Conservation (phyloP, 2,797 vertebrate genomes). For the Enteromius trimaculatus region DNA sequence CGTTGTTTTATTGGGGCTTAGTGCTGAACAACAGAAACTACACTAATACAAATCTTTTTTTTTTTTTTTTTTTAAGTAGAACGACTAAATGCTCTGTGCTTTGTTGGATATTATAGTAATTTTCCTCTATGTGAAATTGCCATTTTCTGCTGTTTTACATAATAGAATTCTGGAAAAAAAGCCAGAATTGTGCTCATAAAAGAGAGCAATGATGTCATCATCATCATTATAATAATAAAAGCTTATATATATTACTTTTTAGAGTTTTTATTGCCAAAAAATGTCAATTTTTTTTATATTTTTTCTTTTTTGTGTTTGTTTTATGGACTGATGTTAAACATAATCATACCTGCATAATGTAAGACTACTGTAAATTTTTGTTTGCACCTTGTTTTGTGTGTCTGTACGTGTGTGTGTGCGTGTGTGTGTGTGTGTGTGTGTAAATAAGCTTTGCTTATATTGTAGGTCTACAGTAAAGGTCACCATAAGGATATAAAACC, state of each 20-base stretch:
- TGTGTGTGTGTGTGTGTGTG: neutral
- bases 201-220: neutral
- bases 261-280: too few relatives aligned
- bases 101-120: slow-evolving; percentile 8
- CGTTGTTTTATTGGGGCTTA: neutral
- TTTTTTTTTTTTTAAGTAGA: neutral
- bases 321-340: neutral
- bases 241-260: too few relatives aligned
- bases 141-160: neutral
- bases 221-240: too few relatives aligned
- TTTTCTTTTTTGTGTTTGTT: neutral
- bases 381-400: neutral
- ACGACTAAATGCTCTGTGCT: neutral
- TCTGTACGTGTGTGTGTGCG: neutral
- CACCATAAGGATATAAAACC: neutral
- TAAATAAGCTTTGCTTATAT: neutral
- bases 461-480: neutral
- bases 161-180: neutral
- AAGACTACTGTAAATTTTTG: neutral
- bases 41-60: neutral
- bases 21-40: neutral
- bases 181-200: neutral
- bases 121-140: neutral
- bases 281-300: too few relatives aligned
- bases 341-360: neutral